Evolutionary conservation across 37 sponge, comb jelly and placozoan species (phyloP), one percentile per base, ranked within the genome.

Genomic region (Tethya wilhelma): DNA sequence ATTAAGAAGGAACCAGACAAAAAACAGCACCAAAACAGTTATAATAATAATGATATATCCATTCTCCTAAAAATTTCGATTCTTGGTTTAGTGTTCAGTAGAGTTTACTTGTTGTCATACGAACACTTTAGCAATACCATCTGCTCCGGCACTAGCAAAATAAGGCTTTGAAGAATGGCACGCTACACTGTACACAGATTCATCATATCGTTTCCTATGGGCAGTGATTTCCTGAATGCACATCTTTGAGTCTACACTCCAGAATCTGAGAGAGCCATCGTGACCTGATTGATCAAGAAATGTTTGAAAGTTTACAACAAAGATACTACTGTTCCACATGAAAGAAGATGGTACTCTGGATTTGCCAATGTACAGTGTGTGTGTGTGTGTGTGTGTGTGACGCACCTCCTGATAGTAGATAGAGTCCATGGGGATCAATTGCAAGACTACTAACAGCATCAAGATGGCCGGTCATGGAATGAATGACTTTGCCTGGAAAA

Each of bases 141-240:
- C 99, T 31, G 99, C 96, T 0, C 99, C 99, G 0, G 87, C 90
- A 70, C 94, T 96, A 20, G 93, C 96, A 79, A 98, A 91, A 71
- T 77, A 92, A 17, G 94, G 85, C 53, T 86, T 79, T 17, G 86
- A 70, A 6, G 79, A 70, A 77, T 98, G 99, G 72, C 96, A 98
- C 6, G 88, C 84, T 0, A 96, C 93, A 55, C 83, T 87, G 83
- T 73, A 79, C 29, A 98, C 84, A 22, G 93, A 74, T 60, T 98
- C 94, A 31, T 98, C 99, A 62, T 67, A 93, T 32, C 83, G 75
- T 74, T 87, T 90, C 46, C 96, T 80, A 73, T 98, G 99, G 22
- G 97, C 93, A 34, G 77, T 80, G 4, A 93, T 87, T 78, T 96
- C 96, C 77, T 98, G 96, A 4, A 94, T 79, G 63, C 99, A 98